Evolutionary conservation across 2,888 invertebrate genomes (phyloP), one percentile per base, ranked within the genome.

Genomic region (Drosophila diplacantha): DNA sequence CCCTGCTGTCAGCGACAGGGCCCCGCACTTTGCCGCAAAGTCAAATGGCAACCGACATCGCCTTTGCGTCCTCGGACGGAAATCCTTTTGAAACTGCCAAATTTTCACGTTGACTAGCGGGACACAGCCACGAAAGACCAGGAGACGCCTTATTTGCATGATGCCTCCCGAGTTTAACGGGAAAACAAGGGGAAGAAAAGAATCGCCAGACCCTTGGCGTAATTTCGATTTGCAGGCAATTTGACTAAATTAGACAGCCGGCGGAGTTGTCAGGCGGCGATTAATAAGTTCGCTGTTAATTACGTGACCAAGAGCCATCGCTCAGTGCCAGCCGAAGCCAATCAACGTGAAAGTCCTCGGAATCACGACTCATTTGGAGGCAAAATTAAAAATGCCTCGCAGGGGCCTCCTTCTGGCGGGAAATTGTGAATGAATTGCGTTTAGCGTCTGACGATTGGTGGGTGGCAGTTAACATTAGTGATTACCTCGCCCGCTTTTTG

Each of bases 241-340:
- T 81, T 69, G 71, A 72, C 65, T 75, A 75, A 80, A 80, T 80
- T 80, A 78, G 75, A 44, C 62, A 53, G 43, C 56, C 64, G 46
- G 59, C 39, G 26, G 38, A 26, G 44, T 43, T 49, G 54, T 51
- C 55, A 46, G 55, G 43, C 22, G 44, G 51, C 74, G 76, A 78
- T 80, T 81, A 78, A 83, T 80, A 75, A 78, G 79, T 74, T 77
- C 68, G 65, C 61, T 59, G 70, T 69, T 79, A 81, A 80, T 78
- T 78, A 75, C 74, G 81, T 75, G 83, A 75, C 79, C 66, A 53
- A 66, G 60, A 62, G 62, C 59, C 63, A 63, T 49, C 41, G 53
- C 7, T 39, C 60, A n/a, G 16, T 16, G 41, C 24, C 41, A 52
- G 50, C 20, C 44, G 61, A 69, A 81, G 70, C 60, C 83, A 80